These are phyloP conservation scores for Nomada fucata DNA, from an alignment of 2,888 invertebrate species.

Conservation along the genomic window DNA sequence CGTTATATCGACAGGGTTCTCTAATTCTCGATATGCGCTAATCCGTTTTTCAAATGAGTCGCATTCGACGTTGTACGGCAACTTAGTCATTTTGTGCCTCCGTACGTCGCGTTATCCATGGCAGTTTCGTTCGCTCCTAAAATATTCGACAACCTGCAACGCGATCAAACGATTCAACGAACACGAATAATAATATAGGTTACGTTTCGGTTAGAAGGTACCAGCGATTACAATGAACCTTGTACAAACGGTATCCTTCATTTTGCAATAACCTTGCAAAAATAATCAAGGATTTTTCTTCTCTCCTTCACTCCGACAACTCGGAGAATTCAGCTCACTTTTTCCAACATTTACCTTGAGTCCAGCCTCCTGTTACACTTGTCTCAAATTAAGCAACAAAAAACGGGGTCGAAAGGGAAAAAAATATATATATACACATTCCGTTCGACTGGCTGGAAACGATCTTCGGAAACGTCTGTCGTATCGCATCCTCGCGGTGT, in stretches of 20 bases:
- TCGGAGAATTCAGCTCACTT: background rate
- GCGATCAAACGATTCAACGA: too few relatives aligned
- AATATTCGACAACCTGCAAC: too few relatives aligned
- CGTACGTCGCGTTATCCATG: too few relatives aligned
- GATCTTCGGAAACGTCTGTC: too few relatives aligned
- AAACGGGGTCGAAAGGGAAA: background rate
- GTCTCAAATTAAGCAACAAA: background rate
- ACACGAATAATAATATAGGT: background rate
- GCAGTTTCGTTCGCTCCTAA: too few relatives aligned
- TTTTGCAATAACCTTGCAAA: conserved; percentile 14
- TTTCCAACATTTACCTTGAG: background rate
- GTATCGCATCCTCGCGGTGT: too few relatives aligned
- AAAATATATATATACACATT: too few relatives aligned
- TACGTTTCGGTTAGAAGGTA: background rate
- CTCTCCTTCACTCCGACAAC: background rate
- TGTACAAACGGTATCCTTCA: background rate
- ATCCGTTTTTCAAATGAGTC: background rate
- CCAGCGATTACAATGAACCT: background rate
- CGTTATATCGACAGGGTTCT: too few relatives aligned
- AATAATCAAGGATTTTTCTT: conserved; percentile 13
- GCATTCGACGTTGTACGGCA: background rate
- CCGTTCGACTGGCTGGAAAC: too few relatives aligned
- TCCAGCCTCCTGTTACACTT: background rate
- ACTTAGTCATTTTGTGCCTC: too few relatives aligned
- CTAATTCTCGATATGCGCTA: too few relatives aligned